Percentiles rank a stretch among this genome's conserved stretches.
These are phyloP conservation scores for Peromyscus melanophrys DNA, from an alignment of 2,797 vertebrate species.

Conservation along the genomic window DNA sequence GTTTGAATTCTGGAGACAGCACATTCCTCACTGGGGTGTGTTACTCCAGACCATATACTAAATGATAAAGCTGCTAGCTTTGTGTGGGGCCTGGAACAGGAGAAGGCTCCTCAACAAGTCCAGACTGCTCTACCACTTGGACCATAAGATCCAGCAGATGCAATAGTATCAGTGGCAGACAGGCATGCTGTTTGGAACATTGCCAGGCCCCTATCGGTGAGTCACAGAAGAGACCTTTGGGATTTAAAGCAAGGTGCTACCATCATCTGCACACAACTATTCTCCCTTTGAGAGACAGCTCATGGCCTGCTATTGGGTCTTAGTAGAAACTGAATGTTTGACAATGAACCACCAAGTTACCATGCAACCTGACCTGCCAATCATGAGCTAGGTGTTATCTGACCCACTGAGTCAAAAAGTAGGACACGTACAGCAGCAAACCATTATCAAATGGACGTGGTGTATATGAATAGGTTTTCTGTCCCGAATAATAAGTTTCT, in stretches of 20 bases:
- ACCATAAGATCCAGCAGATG: not conserved
- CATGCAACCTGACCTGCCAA: not conserved
- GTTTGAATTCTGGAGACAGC: not conserved
- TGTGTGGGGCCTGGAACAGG: not conserved
- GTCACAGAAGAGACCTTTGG: not conserved
- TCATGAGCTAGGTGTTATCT: not conserved
- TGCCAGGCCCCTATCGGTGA: not conserved
- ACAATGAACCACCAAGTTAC: not conserved
- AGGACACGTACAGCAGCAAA: not conserved
- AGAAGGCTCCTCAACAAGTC: not conserved
- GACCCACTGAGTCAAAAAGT: not conserved
- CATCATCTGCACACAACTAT: not conserved
- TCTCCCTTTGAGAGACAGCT: not conserved
- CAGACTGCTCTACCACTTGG: not conserved
- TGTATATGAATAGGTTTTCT: not conserved
- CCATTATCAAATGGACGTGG: not conserved
- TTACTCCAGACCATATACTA: not conserved
- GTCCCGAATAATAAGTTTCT: not conserved
- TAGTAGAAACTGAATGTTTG: not conserved
- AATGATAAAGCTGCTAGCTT: not conserved
- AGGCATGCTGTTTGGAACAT: not conserved
- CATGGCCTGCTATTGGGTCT: not conserved
- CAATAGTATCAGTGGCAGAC: not conserved
- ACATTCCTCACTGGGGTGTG: not conserved
- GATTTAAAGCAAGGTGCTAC: not conserved